Evolutionary conservation across 2,113 vertebrate species (phyloP), one percentile per base, ranked within the genome.

Genomic region (Reinhardtius hippoglossoides): DNA sequence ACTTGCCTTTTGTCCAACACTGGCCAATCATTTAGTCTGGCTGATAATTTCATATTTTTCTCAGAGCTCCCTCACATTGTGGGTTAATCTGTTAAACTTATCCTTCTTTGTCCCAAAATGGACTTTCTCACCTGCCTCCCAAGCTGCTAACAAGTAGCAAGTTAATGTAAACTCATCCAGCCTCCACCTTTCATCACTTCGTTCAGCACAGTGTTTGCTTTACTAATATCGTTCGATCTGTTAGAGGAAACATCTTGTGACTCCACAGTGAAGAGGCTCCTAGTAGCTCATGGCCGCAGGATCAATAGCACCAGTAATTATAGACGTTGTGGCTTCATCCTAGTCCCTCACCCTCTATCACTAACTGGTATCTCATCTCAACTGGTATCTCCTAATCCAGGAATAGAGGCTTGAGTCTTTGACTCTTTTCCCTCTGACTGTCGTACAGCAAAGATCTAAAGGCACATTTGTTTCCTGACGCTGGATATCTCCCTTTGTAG

Each of bases 271-370:
- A 21, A 71, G 24, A 71, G 3, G 12, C 40, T 64, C 15, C 40
- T 63, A 61, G 8, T 70, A 50, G 73, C 68, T 80, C 66, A 74
- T 67, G 20, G 59, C n/a, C 9, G 18, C 26, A 10, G 58, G 74
- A 81, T 88, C 74, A 70, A 74, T 88, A 65, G 31, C 48, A 4
- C 42, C 24, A 58, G 37, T 62, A 54, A 82, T 74, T 77, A 60
- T 42, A 61, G n/a, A 8, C 16, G 1, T 15, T 52, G 37, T 23
- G 48, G 64, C 78, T 82, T 84, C 66, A 44, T 54, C 50, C 50
- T 9, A 67, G 62, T 48, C 46, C 46, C 61, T 44, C 55, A 18
- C 24, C 35, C 4, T 78, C 5, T 14, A 42, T 78, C 60, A n/a
- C 58, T 26, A 37, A 50, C 76, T 16, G 71, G 46, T 52, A 48